A percentile compares a stretch with the other conserved stretches of the same genome.
These are phyloP conservation scores for Drosophila siamana DNA, from an alignment of 2,888 invertebrate species.

Conservation along the genomic window DNA sequence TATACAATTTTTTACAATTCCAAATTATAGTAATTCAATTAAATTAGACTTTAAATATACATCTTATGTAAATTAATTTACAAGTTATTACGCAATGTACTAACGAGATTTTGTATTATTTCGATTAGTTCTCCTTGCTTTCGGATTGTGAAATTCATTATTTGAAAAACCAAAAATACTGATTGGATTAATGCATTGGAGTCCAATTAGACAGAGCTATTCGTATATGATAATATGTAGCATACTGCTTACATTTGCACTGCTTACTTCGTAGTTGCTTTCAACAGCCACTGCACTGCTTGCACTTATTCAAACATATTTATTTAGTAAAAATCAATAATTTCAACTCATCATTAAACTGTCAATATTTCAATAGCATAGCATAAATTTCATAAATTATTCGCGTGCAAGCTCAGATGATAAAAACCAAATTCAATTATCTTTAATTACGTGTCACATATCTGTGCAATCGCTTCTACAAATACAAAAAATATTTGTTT, in stretches of 20 bases:
- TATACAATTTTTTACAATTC: slow-evolving; percentile 6
- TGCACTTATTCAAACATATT: not conserved
- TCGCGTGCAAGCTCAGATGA: not conserved
- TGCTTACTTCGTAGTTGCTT: too few species aligned
- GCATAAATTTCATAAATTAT: not conserved
- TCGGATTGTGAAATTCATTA: not conserved
- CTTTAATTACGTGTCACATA: slow-evolving; percentile 2
- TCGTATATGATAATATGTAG: too few species aligned
- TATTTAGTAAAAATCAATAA: too few species aligned
- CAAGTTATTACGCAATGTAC: too few species aligned
- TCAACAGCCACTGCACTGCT: not conserved
- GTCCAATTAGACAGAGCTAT: not conserved
- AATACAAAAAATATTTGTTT: not conserved
- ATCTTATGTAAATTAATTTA: too few species aligned
- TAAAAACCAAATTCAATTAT: slow-evolving; percentile 10
- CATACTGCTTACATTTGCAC: not conserved
- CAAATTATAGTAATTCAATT: too few species aligned
- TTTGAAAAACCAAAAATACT: not conserved
- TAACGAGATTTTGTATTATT: too few species aligned
- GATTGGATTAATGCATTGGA: not conserved
- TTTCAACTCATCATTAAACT: not conserved
- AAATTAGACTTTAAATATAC: too few species aligned
- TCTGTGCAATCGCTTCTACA: not conserved
- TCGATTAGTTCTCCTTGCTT: not conserved
- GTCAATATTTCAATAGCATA: not conserved